Conservation (phyloP, 2,797 vertebrate genomes). For the Sandelia bainsii region DNA sequence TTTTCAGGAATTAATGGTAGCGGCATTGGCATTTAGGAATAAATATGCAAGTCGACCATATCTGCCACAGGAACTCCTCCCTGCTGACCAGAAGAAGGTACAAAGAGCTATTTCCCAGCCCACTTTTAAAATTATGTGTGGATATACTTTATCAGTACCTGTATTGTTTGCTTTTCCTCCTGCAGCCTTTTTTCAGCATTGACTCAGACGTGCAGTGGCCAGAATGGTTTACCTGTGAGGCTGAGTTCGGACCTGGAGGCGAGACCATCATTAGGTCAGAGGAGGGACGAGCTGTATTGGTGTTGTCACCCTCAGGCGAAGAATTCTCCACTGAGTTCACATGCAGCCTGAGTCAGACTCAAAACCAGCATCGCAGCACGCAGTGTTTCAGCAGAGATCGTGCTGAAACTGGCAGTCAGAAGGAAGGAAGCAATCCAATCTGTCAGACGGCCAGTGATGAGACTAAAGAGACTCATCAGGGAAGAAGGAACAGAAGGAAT, state of each 20-base stretch:
- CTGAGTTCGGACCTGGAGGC: slow-evolving; percentile 61
- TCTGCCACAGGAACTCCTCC: slow-evolving; percentile 86
- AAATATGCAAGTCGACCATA: slow-evolving; percentile 85
- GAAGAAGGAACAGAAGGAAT: slow-evolving; percentile 46
- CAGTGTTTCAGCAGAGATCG: slow-evolving; percentile 41
- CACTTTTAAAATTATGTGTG: background rate
- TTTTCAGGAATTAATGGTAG: slow-evolving; percentile 82
- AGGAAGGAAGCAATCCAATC: slow-evolving; percentile 36
- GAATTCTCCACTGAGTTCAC: slow-evolving; percentile 89
- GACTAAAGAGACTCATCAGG: slow-evolving; percentile 20
- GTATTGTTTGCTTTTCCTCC: background rate
- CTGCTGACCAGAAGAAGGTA: slow-evolving; percentile 84
- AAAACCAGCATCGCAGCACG: slow-evolving; percentile 18
- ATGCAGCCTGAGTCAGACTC: slow-evolving; percentile 85
- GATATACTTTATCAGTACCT: background rate
- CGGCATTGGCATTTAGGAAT: slow-evolving; percentile 90
- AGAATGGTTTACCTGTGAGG: slow-evolving; percentile 43
- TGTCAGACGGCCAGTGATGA: slow-evolving; percentile 11
- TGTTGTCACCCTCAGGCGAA: slow-evolving; percentile 83
- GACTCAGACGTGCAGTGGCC: slow-evolving; percentile 86
- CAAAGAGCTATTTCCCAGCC: background rate
- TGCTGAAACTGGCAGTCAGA: slow-evolving; percentile 33
- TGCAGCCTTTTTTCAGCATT: slow-evolving; percentile 74
- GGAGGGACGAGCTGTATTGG: slow-evolving; percentile 85
- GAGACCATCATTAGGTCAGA: slow-evolving; percentile 82